Percentiles rank a stretch among this genome's conserved stretches.
These are phyloP conservation scores for Neodon shergylaensis DNA, from an alignment of 2,113 vertebrate species.

Conservation along the genomic window DNA sequence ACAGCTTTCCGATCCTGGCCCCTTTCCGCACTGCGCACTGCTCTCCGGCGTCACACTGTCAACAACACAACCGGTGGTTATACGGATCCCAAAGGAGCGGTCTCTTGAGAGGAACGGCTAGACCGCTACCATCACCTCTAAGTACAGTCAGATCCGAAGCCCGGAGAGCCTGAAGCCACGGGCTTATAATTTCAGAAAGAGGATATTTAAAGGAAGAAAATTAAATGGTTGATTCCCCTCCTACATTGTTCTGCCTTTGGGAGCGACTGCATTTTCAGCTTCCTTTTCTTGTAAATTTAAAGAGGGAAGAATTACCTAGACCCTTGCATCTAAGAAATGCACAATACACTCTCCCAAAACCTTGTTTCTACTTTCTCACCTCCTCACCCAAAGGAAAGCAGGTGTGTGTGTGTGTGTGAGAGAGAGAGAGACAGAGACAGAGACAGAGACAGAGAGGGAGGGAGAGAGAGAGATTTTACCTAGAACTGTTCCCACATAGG, in stretches of 20 bases:
- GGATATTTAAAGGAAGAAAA: constrained; percentile 7
- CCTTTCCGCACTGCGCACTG: constrained; percentile 90
- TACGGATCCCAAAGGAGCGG: neutral
- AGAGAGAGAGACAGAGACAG: no score
- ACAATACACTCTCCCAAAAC: neutral
- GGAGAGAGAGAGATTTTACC: neutral
- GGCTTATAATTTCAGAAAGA: neutral
- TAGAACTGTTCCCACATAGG: neutral
- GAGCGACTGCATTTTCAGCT: neutral
- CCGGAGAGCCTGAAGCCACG: neutral
- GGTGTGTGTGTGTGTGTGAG: neutral
- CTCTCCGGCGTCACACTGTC: constrained; percentile 89
- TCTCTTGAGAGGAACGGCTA: neutral
- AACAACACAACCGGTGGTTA: constrained; percentile 37
- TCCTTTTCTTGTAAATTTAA: neutral
- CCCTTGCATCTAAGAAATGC: constrained; percentile 17
- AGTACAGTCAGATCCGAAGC: neutral
- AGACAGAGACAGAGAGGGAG: no score
- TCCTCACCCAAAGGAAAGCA: neutral
- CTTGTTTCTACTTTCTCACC: neutral
- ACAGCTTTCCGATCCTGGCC: constrained; percentile 89
- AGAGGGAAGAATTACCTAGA: neutral
- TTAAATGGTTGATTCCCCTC: neutral
- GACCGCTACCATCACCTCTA: neutral
- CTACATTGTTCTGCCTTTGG: neutral